Percentiles rank a stretch among this genome's conserved stretches.
These are phyloP conservation scores for Hemicordylus capensis DNA, from an alignment of 2,113 vertebrate genomes.

Conservation along the genomic window DNA sequence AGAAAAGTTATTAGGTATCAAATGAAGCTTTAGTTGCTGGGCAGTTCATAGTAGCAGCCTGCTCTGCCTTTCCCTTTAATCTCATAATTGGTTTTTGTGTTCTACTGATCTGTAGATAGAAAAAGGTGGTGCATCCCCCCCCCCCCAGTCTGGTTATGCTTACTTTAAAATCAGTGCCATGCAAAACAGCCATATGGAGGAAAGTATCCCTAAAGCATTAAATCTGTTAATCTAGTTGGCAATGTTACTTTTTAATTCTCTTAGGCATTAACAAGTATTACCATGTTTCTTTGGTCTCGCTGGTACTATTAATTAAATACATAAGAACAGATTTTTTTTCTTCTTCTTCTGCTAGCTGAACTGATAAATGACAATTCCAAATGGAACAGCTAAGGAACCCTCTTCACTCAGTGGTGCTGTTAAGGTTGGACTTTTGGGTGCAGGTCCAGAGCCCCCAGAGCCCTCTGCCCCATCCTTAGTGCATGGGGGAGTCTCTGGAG, in stretches of 20 bases:
- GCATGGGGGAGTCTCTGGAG: no score
- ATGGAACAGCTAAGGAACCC: background rate
- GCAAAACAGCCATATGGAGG: background rate
- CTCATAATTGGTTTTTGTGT: background rate
- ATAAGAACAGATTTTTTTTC: background rate
- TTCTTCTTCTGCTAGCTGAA: background rate
- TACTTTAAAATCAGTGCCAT: background rate
- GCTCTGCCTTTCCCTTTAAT: background rate
- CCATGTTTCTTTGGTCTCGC: background rate
- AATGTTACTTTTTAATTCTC: background rate
- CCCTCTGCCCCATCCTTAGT: no score
- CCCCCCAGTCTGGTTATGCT: background rate
- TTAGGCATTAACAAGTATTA: background rate
- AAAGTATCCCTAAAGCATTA: background rate
- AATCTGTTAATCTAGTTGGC: background rate
- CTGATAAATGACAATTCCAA: background rate
- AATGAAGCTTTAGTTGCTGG: background rate
- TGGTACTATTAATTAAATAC: background rate
- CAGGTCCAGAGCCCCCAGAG: no score
- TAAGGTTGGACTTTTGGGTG: no score
- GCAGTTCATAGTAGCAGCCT: no score
- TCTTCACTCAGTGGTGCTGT: no score
- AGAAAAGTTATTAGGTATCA: background rate
- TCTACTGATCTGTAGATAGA: background rate
- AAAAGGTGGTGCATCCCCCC: no score